phyloP scores from a whole-genome alignment of 2,113 vertebrate genomes.

The Saguinus imperator region DNA sequence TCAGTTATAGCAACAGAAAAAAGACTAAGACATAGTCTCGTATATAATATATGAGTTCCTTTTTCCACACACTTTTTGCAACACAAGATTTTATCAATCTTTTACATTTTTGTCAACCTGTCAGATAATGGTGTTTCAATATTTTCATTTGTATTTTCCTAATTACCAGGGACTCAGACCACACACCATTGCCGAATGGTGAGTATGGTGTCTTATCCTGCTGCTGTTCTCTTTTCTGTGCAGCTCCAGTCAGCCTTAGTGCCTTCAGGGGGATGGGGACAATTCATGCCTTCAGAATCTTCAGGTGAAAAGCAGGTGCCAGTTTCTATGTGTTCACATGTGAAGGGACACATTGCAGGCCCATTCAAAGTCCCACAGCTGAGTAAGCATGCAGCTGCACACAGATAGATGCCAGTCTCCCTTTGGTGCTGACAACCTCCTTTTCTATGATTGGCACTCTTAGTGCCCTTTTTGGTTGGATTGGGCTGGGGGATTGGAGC shows the following conservation, averaged over 20 bases:
- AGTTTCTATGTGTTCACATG: too few relatives aligned
- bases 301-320: not conserved
- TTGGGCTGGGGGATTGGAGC: not conserved
- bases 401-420: too few relatives aligned
- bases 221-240: not conserved
- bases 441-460: not conserved
- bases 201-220: too few relatives aligned
- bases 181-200: fast-evolving
- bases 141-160: not conserved
- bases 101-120: not conserved
- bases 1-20: too few relatives aligned
- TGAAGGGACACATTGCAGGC: not conserved
- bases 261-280: not conserved
- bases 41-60: not conserved
- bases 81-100: not conserved
- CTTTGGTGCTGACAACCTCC: not conserved
- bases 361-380: not conserved
- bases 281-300: not conserved
- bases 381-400: not conserved
- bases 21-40: not conserved
- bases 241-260: not conserved
- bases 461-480: not conserved
- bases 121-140: not conserved
- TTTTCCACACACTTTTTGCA: not conserved
- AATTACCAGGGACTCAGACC: not conserved